Evolutionary conservation across 1,140 invertebrate genomes (phyloP), one percentile per base, ranked within the genome.

Genomic region (Dreissena rostriformis): DNA sequence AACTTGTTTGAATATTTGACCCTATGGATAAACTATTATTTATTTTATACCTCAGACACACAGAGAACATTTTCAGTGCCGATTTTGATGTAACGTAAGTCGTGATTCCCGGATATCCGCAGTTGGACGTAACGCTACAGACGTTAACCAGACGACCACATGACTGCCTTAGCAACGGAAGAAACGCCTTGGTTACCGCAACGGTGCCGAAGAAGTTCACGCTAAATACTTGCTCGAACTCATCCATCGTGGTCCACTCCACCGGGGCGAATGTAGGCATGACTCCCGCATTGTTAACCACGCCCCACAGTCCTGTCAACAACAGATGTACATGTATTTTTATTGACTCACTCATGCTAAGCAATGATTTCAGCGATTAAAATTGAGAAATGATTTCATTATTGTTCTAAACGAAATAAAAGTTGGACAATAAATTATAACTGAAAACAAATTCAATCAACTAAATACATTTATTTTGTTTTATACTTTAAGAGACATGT

Each of bases 131-230:
- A 8, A 86, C 73, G 65, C 90, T 90, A n/a, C 85, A 66, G 10
- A 84, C 88, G 80, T 90, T 91, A 19, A 91, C 86, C 15, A 91
- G 73, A 12, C 90, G 81, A 22, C 90, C 90, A 61, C 68, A 61
- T n/a, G 49, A 85, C 55, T 86, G 82, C 1, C 86, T 80, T 6
- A 91, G 26, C 6, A 91, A 77, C 8, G 90, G 89, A 12, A 91
- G 80, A 78, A 90, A 91, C 4, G 29, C 61, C 15, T 67, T 65
- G 12, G 86, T 89, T 0, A 89, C 86, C n/a, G 86, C 75, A 11
- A 88, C 79, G 28, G 86, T 81, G 10, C 90, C 90, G 55, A 86
- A 84, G 0, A 90, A 61, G 71, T 91, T 91, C 29, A 90, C 88
- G 15, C 86, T 71, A n/a, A 82, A 66, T 26, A 26, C 24, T 7